Percentiles rank a stretch among this genome's conserved stretches.
Evolutionary conservation across 2,113 vertebrate genomes (phyloP).

Genomic region (Fulmarus glacialis): DNA sequence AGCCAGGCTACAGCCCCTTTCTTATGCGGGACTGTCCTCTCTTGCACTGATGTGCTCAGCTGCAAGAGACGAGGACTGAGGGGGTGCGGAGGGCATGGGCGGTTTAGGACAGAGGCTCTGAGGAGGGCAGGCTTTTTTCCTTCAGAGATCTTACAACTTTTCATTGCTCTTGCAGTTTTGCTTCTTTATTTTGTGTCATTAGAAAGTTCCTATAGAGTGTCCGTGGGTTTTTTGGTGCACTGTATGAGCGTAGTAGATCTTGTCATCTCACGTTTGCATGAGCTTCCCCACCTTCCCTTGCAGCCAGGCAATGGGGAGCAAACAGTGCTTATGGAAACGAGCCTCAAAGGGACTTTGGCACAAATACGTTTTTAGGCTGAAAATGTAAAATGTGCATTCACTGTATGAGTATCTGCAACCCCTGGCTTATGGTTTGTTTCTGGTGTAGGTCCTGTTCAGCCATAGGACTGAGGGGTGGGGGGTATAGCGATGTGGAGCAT

Average conservation of each 20-base stretch:
- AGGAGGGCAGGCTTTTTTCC: neutral
- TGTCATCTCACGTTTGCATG: neutral
- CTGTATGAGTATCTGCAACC: neutral
- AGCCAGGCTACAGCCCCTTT: neutral
- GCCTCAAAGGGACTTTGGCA: neutral
- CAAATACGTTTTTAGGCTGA: neutral
- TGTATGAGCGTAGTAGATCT: neutral
- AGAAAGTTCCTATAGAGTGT: neutral
- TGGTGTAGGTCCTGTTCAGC: neutral
- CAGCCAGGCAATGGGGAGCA: neutral
- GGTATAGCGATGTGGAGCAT: neutral
- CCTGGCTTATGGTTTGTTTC: neutral
- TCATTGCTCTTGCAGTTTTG: neutral
- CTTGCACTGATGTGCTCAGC: neutral
- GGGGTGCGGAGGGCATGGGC: accelerated
- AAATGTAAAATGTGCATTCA: neutral
- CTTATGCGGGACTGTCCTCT: neutral
- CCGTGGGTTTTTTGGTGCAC: accelerated
- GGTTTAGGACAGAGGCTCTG: neutral
- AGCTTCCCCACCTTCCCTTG: neutral
- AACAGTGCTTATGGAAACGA: neutral
- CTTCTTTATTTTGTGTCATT: neutral
- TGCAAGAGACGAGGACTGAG: no score
- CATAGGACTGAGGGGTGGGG: neutral
- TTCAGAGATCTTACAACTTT: neutral